Conservation (phyloP, 2,888 invertebrate genomes). For the Alcis repandata region DNA sequence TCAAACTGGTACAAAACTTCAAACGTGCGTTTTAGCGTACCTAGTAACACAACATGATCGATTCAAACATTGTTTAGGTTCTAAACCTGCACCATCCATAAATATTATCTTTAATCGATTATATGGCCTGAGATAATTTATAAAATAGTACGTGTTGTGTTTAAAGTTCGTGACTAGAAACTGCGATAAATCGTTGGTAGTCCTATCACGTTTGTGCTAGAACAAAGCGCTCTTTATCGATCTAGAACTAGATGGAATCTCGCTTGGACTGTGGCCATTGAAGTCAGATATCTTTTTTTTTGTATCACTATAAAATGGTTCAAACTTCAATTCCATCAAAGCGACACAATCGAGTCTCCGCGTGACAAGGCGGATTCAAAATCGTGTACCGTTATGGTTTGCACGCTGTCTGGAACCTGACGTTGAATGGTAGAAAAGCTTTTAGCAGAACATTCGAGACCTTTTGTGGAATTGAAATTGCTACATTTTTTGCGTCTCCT, state of each 20-base stretch:
- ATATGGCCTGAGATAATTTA: slow-evolving; percentile 46
- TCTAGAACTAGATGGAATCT: slow-evolving; percentile 24
- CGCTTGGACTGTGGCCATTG: slow-evolving; percentile 14
- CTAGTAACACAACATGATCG: neutral
- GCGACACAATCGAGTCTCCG: slow-evolving; percentile 54
- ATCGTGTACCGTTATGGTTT: slow-evolving; percentile 65
- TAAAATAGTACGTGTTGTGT: slow-evolving; percentile 63
- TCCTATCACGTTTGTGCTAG: slow-evolving; percentile 67
- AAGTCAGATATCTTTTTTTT: slow-evolving; percentile 19
- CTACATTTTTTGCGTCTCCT: slow-evolving; percentile 51
- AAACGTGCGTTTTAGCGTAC: neutral
- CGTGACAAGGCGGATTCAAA: slow-evolving; percentile 60
- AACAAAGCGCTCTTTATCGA: slow-evolving; percentile 20
- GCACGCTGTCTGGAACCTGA: slow-evolving; percentile 49
- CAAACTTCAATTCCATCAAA: slow-evolving; percentile 39
- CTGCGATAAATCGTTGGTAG: slow-evolving; percentile 61
- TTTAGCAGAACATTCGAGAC: slow-evolving; percentile 53
- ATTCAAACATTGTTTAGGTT: neutral
- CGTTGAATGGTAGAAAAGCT: slow-evolving; percentile 57
- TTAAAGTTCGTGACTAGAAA: slow-evolving; percentile 72
- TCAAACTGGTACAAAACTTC: neutral
- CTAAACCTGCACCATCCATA: neutral
- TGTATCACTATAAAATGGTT: slow-evolving; percentile 33
- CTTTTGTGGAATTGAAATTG: slow-evolving; percentile 61
- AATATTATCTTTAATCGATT: slow-evolving; percentile 32